Evolutionary conservation across 2,797 vertebrate genomes (phyloP).

Genomic region (Eremophila alpestris): DNA sequence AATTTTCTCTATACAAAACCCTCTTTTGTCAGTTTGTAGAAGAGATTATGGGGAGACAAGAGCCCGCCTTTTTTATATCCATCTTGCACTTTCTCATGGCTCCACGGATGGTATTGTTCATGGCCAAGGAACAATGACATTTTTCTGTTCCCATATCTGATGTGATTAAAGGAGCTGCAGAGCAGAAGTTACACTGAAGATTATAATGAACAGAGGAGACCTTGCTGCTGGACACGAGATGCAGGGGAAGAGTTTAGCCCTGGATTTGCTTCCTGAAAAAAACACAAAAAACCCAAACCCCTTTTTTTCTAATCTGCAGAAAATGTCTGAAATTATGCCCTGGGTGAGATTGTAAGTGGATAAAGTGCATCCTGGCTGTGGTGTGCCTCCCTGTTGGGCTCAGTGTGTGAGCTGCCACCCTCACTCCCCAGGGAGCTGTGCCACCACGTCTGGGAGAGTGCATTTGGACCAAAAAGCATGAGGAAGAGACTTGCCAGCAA

Average conservation of each 20-base stretch:
- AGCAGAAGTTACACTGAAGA: conserved; percentile 59
- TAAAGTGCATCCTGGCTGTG: background rate
- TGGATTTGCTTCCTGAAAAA: background rate
- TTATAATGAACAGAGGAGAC: conserved; percentile 47
- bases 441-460: accelerated
- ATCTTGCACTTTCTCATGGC: conserved; percentile 61
- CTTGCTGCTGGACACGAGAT: background rate
- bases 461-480: background rate
- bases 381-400: background rate
- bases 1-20: conserved; percentile 71
- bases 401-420: background rate
- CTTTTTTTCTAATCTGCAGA: background rate
- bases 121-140: conserved; percentile 61
- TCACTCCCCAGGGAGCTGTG: background rate
- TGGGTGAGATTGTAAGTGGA: background rate
- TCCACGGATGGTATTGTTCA: conserved; percentile 53
- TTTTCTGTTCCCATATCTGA: conserved; percentile 69
- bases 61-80: conserved; percentile 56
- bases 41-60: conserved; percentile 68
- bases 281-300: background rate
- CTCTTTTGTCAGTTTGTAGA: conserved; percentile 67
- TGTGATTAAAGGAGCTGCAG: conserved; percentile 62
- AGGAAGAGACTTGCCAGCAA: background rate
- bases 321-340: background rate
- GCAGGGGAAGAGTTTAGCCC: background rate